Evolutionary conservation across 2,113 vertebrate species (phyloP).

Genomic region (Vimba vimba): DNA sequence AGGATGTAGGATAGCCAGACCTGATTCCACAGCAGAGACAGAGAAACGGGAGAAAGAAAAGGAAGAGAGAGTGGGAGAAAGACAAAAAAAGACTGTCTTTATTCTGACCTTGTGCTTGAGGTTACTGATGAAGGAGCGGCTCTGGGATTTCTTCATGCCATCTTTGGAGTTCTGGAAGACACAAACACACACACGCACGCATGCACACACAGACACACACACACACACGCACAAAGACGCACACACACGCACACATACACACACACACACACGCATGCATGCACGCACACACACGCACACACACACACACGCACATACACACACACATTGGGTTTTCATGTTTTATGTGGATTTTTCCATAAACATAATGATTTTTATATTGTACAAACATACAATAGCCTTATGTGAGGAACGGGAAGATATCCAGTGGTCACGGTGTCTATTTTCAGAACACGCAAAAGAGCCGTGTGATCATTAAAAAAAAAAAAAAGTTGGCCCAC

Average conservation of each 20-base stretch:
- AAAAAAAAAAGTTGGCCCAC: not conserved
- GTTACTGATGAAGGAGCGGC: constrained; percentile 87
- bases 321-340: no score
- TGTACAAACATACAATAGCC: not conserved
- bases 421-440: not conserved
- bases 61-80: not conserved
- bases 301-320: no score
- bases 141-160: constrained; percentile 87
- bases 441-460: not conserved
- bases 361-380: no score
- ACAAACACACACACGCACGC: constrained; percentile 13
- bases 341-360: no score
- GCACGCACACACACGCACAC: no score
- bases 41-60: not conserved
- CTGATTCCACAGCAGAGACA: not conserved
- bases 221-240: no score
- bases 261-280: no score
- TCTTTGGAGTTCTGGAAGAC: constrained; percentile 86
- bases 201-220: no score
- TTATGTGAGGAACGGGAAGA: not conserved
- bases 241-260: no score
- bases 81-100: not conserved
- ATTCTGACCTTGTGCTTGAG: constrained; percentile 92
- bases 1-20: not conserved
- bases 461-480: not conserved